Evolutionary conservation across 1,140 invertebrate genomes (phyloP), one percentile per base, ranked within the genome.

Genomic region (Mactra quadrangularis): DNA sequence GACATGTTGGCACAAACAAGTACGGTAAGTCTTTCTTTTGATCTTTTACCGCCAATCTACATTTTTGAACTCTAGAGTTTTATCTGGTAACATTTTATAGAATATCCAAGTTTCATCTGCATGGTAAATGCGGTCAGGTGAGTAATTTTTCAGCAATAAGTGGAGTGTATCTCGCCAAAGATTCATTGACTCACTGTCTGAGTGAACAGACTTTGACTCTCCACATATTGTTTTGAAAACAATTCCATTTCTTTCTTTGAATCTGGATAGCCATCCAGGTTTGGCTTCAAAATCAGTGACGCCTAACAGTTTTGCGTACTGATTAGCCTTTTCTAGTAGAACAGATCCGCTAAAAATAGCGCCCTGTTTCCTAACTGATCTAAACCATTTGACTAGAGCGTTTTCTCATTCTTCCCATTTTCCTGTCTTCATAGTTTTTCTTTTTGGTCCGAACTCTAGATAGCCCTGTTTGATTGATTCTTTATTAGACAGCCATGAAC

Each of bases 1-100:
- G 45, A n/a, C n/a, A n/a, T n/a, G n/a, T n/a, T n/a, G n/a, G n/a
- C n/a, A n/a, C n/a, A n/a, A n/a, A n/a, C n/a, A n/a, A n/a, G n/a
- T n/a, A 25, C 47, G 50, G 22, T 11, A 45, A 50, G 1, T 33
- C 68, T 93, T 90, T 90, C 94, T 94, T 19, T 86, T 91, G 27
- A 89, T 68, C 84, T 94, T 94, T 41, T 15, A 13, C 93, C 77
- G 17, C 78, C 75, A 84, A n/a, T 60, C 41, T n/a, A 50, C 59
- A 19, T 17, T 47, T 77, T 77, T 85, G 55, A 71, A 83, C 0
- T 71, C 68, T 4, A 70, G 22, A 0, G 60, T 85, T 50, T 85
- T 77, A n/a, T 87, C 62, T 7, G 78, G 68, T 4, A 87, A 33
- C 7, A 77, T 47, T 27, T 57, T 52, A 59, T 55, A 85, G 53